These are phyloP conservation scores for Molossus molossus DNA, from an alignment of 2,797 vertebrate species.

Conservation along the genomic window DNA sequence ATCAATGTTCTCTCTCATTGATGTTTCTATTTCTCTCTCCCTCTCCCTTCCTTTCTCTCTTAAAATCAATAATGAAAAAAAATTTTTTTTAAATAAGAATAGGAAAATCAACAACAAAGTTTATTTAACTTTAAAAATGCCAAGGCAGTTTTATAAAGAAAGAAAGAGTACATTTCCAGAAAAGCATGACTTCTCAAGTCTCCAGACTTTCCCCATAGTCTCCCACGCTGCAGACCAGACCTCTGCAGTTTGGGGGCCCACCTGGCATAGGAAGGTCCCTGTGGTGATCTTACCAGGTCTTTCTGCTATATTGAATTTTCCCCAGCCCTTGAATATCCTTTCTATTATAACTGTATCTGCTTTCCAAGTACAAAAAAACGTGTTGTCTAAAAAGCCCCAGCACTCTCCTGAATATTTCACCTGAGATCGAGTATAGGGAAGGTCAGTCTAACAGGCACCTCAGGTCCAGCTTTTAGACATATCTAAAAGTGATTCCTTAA, in stretches of 20 bases:
- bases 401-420: not conserved
- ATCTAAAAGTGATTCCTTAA: not conserved
- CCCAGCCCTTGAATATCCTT: not conserved
- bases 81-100: not conserved
- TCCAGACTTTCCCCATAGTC: too few relatives aligned
- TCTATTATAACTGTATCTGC: not conserved
- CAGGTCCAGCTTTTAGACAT: not conserved
- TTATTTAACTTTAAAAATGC: not conserved
- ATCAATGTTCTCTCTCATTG: too few relatives aligned
- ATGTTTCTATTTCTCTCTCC: too few relatives aligned
- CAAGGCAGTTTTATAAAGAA: constrained; percentile 11
- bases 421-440: not conserved
- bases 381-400: not conserved
- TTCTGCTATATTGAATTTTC: not conserved
- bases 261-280: too few relatives aligned
- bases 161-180: not conserved
- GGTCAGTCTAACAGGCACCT: not conserved
- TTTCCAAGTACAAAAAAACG: not conserved
- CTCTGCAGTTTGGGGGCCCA: not conserved
- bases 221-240: not conserved
- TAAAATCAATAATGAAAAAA: too few relatives aligned
- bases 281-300: not conserved
- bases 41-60: too few relatives aligned
- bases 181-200: not conserved
- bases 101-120: not conserved